Base-by-base conservation (phyloP, 2,113 vertebrate species). In the Oncorhynchus tshawytscha region DNA sequence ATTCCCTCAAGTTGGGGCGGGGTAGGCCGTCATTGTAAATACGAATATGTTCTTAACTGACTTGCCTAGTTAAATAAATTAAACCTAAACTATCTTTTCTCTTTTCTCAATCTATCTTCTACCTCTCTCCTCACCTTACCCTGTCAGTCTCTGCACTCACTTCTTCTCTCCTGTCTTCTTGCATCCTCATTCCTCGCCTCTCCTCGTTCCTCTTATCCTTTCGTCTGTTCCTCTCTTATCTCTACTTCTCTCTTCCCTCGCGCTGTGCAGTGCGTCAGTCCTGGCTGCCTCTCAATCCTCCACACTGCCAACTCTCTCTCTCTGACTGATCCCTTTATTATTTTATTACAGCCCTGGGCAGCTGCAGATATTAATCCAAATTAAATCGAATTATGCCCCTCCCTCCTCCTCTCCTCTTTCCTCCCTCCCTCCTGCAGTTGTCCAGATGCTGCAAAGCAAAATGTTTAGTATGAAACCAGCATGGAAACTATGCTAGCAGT, bases 391-490 rank as follows among this genome's bases (percentile, higher is more conserved):
- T 11, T 45, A 45, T 45, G 9, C 24, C 64, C n/a, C 29, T n/a
- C 71, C 48, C 13, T 20, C 11, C 2, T 49, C 64, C 24, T n/a
- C 25, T 49, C 72, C 39, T 45, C 34, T 11, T 39, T 20, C 49
- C 51, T 24, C 68, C 29, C 51, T 15, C 48, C 31, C 18, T 62
- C 62, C 75, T 48, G 22, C 34, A 25, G 22, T 27, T 71, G 57
- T 31, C 69, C 65, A 78, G 70, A 74, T 54, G 79, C 25, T 59
- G 60, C 24, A 72, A 60, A 34, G 49, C 78, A 81, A 45, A 78
- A 27, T 59, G 24, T 68, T 71, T 45, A 73, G 78, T 70, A 80
- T 78, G 24, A 79, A 73, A 84, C 76, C 16, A 74, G 51, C 48
- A 57, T 67, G 22, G 74, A 78, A 74, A 71, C 5, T 7, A 67